A percentile compares a stretch with the other conserved stretches of the same genome.
Evolutionary conservation across 2,797 vertebrate species (phyloP).

Genomic region (Ceyx erithaca): DNA sequence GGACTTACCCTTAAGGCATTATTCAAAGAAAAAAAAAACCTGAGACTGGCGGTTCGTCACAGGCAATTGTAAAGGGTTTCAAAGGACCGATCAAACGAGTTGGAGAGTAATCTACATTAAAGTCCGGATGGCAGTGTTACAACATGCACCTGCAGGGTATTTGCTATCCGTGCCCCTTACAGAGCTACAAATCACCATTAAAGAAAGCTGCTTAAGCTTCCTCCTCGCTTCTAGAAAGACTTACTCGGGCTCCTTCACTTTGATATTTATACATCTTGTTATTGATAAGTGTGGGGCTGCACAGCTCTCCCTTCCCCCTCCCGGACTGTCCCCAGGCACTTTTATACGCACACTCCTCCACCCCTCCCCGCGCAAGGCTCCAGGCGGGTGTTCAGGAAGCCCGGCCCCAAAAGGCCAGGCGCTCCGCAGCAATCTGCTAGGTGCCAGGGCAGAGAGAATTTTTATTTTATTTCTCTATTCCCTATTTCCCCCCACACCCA

Average conservation of each 20-base stretch:
- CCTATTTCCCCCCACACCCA: background rate
- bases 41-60: constrained; percentile 83
- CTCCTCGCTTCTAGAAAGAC: constrained; percentile 72
- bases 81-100: constrained; percentile 84
- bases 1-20: constrained; percentile 81
- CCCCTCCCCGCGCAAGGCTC: background rate
- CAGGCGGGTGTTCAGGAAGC: background rate
- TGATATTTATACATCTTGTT: constrained; percentile 75
- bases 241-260: constrained; percentile 73
- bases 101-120: constrained; percentile 83
- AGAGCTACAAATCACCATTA: constrained; percentile 82
- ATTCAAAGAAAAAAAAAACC: constrained; percentile 75
- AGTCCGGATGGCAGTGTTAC: constrained; percentile 81
- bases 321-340: background rate
- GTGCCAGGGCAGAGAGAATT: background rate
- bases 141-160: constrained; percentile 82
- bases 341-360: background rate
- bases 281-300: constrained; percentile 63
- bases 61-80: constrained; percentile 86
- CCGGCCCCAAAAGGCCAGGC: background rate
- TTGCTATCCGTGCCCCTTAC: constrained; percentile 78
- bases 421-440: background rate
- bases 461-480: background rate
- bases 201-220: constrained; percentile 78
- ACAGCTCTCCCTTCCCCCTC: constrained; percentile 19